Evolutionary conservation across 2,797 vertebrate genomes (phyloP).

Genomic region (Danio albolineatus): DNA sequence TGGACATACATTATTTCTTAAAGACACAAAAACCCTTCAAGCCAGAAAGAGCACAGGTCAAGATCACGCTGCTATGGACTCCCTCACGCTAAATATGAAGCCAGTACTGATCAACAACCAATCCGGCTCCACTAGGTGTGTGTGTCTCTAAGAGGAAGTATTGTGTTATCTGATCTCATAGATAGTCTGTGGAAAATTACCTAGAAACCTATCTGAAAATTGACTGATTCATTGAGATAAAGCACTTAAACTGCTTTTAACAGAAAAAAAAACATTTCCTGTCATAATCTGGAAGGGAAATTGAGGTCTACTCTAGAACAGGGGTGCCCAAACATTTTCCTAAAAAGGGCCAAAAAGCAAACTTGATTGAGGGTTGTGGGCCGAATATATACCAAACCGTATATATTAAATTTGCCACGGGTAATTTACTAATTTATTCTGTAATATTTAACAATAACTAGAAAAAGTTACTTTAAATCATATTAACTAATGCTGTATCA

Average conservation of each 20-base stretch:
- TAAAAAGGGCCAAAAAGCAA: too few species aligned
- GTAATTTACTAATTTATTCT: too few species aligned
- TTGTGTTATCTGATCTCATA: background rate
- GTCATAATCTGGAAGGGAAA: background rate
- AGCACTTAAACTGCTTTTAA: background rate
- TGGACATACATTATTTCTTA: constrained; percentile 83
- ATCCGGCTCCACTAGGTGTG: constrained; percentile 85
- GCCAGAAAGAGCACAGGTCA: constrained; percentile 74
- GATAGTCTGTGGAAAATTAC: background rate
- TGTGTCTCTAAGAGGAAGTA: constrained; percentile 10
- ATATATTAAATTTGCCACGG: too few species aligned
- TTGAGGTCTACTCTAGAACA: background rate
- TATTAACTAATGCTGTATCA: too few species aligned
- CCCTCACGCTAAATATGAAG: constrained; percentile 68
- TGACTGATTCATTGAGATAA: background rate
- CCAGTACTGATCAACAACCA: constrained; percentile 69
- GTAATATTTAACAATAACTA: too few species aligned
- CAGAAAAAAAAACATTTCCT: constrained; percentile 25
- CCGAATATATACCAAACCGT: too few species aligned
- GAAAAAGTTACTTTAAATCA: too few species aligned
- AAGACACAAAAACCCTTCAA: constrained; percentile 80
- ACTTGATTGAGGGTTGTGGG: too few species aligned
- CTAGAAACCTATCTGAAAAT: background rate
- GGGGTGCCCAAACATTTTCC: too few species aligned
- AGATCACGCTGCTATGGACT: constrained; percentile 70